A percentile compares a stretch with the other conserved stretches of the same genome.
Conservation (phyloP, 2,888 invertebrate species). For the Megamerina dolium region DNA sequence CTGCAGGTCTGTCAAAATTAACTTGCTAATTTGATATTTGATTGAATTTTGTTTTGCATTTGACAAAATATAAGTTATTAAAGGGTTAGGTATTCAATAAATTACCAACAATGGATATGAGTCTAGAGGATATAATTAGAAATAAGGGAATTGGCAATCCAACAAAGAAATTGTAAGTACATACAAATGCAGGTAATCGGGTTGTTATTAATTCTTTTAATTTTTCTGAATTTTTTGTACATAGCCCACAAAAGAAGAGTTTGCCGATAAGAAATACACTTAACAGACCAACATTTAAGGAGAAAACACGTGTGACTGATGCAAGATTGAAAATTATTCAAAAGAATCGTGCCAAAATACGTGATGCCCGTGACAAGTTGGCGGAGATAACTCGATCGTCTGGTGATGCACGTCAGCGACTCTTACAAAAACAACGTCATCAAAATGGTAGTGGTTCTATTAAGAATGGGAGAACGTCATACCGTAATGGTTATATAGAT, state of each 20-base stretch:
- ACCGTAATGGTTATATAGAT: slow-evolving; percentile 5
- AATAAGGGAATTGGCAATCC: slow-evolving; percentile 27
- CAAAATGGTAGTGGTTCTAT: slow-evolving; percentile 14
- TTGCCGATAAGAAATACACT: no score
- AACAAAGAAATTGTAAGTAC: slow-evolving; percentile 23
- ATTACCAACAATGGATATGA: slow-evolving; percentile 37
- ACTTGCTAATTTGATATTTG: no score
- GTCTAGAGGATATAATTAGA: slow-evolving; percentile 39
- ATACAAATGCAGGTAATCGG: not conserved
- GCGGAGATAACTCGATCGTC: slow-evolving; percentile 66
- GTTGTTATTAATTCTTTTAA: not conserved
- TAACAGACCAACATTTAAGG: no score
- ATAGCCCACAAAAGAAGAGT: not conserved
- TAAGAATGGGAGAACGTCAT: slow-evolving; percentile 9
- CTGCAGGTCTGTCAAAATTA: no score
- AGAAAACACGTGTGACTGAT: slow-evolving; percentile 49
- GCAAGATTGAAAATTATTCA: slow-evolving; percentile 74
- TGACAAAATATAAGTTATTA: no score
- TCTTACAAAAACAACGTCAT: slow-evolving; percentile 56
- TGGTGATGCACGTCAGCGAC: slow-evolving; percentile 67
- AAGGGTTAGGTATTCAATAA: no score
- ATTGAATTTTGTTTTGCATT: no score
- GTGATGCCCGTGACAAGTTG: slow-evolving; percentile 75
- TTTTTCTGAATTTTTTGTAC: not conserved
- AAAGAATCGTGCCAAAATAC: slow-evolving; percentile 68